A percentile compares a stretch with the other conserved stretches of the same genome.
Evolutionary conservation across 2,888 invertebrate species (phyloP).

Genomic region (Drosophila monieri): DNA sequence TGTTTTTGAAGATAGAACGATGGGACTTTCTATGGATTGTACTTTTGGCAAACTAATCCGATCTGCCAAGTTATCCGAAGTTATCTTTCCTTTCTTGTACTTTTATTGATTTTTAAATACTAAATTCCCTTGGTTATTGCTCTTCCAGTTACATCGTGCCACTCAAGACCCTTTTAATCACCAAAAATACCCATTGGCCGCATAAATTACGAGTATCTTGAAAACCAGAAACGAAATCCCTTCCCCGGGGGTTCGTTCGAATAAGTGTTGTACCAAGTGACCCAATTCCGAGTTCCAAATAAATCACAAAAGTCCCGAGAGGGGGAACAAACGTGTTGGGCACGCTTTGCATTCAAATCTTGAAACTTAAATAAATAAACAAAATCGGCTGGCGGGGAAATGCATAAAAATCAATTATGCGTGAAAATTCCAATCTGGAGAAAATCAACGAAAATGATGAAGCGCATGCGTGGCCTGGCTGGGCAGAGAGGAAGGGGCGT

Average conservation of each 20-base stretch:
- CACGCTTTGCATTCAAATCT: conserved; percentile 55
- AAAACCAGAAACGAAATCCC: conserved; percentile 14
- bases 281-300: conserved; percentile 52
- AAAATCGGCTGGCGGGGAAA: conserved; percentile 18
- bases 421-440: conserved; percentile 63
- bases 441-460: conserved; percentile 30
- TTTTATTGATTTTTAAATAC: too few species aligned
- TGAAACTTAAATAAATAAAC: conserved; percentile 39
- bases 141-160: background rate
- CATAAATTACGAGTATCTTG: conserved; percentile 19
- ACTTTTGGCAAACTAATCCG: too few species aligned
- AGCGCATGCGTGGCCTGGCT: conserved; percentile 45
- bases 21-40: too few species aligned
- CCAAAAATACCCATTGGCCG: background rate
- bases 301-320: conserved; percentile 40
- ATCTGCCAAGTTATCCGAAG: too few species aligned
- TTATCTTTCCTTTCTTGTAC: too few species aligned
- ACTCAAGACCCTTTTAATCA: conserved; percentile 4
- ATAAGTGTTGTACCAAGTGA: conserved; percentile 43
- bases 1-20: too few species aligned
- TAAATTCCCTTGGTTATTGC: too few species aligned
- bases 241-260: conserved; percentile 9
- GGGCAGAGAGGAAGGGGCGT: conserved; percentile 16
- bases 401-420: conserved; percentile 77
- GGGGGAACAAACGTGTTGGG: conserved; percentile 53